phyloP scores from a whole-genome alignment of 2,888 invertebrate genomes.

The Anarsia innoxiella region DNA sequence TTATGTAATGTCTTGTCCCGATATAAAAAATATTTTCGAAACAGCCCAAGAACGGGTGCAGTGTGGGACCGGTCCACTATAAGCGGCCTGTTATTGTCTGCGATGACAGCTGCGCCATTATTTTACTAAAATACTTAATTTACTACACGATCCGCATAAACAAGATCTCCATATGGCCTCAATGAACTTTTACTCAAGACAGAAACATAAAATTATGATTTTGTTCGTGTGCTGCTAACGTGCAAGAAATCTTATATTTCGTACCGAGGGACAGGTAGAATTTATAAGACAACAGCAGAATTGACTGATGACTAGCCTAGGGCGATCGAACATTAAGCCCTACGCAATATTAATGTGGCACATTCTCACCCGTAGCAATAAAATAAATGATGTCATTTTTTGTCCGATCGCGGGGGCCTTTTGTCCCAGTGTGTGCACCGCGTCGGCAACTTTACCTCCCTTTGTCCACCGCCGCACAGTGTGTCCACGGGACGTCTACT shows the following conservation, averaged over 20 bases:
- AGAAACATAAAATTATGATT: neutral
- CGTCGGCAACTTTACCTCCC: constrained; percentile 49
- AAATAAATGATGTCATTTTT: constrained; percentile 76
- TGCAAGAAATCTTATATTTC: constrained; percentile 6
- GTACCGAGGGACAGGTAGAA: constrained; percentile 7
- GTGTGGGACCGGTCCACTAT: constrained; percentile 10
- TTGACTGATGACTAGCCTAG: constrained; percentile 52
- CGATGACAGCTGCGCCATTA: constrained; percentile 15
- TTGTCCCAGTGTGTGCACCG: constrained; percentile 53
- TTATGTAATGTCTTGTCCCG: constrained; percentile 8
- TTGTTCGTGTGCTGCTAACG: neutral
- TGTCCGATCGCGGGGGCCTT: constrained; percentile 59
- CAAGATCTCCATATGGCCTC: constrained; percentile 5
- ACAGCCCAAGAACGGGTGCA: constrained; percentile 9
- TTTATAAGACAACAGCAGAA: constrained; percentile 23
- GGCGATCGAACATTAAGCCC: constrained; percentile 66
- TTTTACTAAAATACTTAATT: constrained; percentile 13
- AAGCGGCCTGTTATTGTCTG: constrained; percentile 11
- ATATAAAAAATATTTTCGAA: constrained; percentile 4
- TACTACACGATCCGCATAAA: constrained; percentile 6
- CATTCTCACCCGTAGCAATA: constrained; percentile 71
- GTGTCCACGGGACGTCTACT: constrained; percentile 55
- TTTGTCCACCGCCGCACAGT: constrained; percentile 46
- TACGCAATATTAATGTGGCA: constrained; percentile 68
- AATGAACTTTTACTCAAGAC: too few relatives aligned